Evolutionary conservation across 2,113 vertebrate genomes (phyloP), one percentile per base, ranked within the genome.

Genomic region (Bothrops jararaca): DNA sequence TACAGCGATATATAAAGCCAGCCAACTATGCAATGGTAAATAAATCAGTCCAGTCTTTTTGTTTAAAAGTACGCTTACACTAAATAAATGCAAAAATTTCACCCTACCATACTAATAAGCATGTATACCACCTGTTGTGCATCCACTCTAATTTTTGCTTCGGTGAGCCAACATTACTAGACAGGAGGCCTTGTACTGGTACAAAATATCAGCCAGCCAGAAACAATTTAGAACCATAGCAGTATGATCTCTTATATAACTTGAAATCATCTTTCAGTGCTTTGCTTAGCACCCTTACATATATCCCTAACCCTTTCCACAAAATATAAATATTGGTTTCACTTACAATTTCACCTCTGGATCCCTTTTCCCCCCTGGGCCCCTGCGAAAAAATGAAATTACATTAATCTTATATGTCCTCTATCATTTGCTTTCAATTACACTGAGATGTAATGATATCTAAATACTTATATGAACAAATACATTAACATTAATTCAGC

Each of bases 321-420:
- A 42, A 80, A 22, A n/a, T 86, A 94, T 12, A 5, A 3, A 94
- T 87, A 26, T 34, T 50, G 85, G 95, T 94, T 95, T 94, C 94
- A 96, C 98, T 98, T 98, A 99, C 99, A 98, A 98, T 98, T 98
- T 99, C 98, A 88, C 99, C 99, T 92, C 95, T 95, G 93, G 94
- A 97, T 97, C 99, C 99, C 95, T 98, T 99, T 93, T 98, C 98
- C 94, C 99, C 99, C 96, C 97, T 98, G 0, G 93, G 97, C 88
- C 99, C 99, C 99, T 99, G 96, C 88, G 96, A 86, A 95, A 97
- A 90, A 85, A 94, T 89, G 69, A 88, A 89, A 56, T 88, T 57
- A 91, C 85, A 23, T 95, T 95, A 93, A 93, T 89, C 92, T 2
- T 56, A 39, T 8, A 23, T 15, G 12, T 89, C 90, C 93, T 88